Conservation (phyloP, 1,140 invertebrate genomes). For the Zaprionus nigranus region DNA sequence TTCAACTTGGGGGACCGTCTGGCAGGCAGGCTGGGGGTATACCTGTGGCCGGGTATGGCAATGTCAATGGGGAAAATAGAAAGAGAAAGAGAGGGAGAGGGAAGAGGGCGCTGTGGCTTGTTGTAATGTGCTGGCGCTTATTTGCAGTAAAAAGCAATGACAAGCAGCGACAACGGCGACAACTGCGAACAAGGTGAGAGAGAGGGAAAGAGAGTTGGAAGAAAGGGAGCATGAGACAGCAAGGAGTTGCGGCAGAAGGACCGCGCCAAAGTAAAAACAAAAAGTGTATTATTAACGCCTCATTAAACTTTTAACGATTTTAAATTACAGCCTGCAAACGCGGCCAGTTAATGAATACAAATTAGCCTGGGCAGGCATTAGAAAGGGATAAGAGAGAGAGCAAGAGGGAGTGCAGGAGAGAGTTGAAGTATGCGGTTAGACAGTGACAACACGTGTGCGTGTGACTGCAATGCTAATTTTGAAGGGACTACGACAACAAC, state of each 20-base stretch:
- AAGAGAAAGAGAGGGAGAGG: neutral
- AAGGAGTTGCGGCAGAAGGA: neutral
- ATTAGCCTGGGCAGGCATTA: slow-evolving; percentile 59
- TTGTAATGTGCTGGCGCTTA: slow-evolving; percentile 64
- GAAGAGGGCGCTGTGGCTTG: slow-evolving; percentile 4
- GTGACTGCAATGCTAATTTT: slow-evolving; percentile 9
- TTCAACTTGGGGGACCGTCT: neutral
- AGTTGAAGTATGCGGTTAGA: neutral
- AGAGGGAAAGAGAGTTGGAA: slow-evolving; percentile 19
- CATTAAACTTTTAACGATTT: slow-evolving; percentile 83
- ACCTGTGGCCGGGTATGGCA: slow-evolving; percentile 65
- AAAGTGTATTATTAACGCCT: slow-evolving; percentile 83
- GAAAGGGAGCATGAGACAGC: neutral
- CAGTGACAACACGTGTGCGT: neutral
- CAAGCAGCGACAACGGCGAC: slow-evolving; percentile 73
- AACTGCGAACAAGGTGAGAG: slow-evolving; percentile 40
- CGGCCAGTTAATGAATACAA: slow-evolving; percentile 77
- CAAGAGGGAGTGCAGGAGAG: neutral
- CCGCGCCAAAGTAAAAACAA: slow-evolving; percentile 72
- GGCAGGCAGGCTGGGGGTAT: slow-evolving; percentile 22
- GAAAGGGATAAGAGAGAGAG: neutral
- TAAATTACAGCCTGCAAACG: slow-evolving; percentile 76
- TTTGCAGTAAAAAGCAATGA: slow-evolving; percentile 81
- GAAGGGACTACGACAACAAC: slow-evolving; percentile 17
- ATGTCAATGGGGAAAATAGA: neutral